Base-by-base conservation (phyloP, 2,888 invertebrate genomes). In the Heliconius charithonia region DNA sequence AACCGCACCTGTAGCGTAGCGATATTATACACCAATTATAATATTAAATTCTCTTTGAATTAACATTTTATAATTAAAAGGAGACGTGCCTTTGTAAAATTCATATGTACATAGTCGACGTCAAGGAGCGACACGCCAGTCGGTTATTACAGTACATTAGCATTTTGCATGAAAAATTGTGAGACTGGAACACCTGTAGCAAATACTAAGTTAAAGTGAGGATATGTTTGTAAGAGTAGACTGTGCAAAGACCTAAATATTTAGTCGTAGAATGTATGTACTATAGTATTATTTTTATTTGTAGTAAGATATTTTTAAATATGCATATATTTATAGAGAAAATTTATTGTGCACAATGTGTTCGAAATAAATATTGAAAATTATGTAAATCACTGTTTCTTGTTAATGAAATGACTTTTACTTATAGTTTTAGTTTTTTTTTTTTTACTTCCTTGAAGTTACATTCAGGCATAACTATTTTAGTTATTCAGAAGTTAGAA, bases 141-240 rank as follows among this genome's bases (percentile, higher is more conserved):
- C 66, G 59, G 71, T 72, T 79, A 79, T 79, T 76, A 79, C 72
- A 19, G 37, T 65, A 27, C 66, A 74, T 74, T 62, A 72, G 45
- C 75, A 75, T 77, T 81, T 80, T 78, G 78, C 78, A 81, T 81
- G 80, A 81, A 76, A 78, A 81, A 81, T 81, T 78, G 80, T 81
- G 81, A 74, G 81, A 81, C 75, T 13, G 16, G 51, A 51, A 27
- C 79, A 79, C 69, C 79, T 79, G 78, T 76, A 63, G 73, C 66
- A 65, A 75, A 67, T 69, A 70, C 75, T 70, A 32, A 25, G 45
- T 29, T 19, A 37, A 27, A 25, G 27, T 63, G 71, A 75, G 29
- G 16, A 63, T 16, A 63, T 63, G 22, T 51, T 27, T 70, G 65
- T 45, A 62, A 65, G 13, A 65, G 65, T 65, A 65, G 63, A 41